These are phyloP conservation scores for Dryococelus australis DNA, from an alignment of 2,888 invertebrate species.

Conservation along the genomic window DNA sequence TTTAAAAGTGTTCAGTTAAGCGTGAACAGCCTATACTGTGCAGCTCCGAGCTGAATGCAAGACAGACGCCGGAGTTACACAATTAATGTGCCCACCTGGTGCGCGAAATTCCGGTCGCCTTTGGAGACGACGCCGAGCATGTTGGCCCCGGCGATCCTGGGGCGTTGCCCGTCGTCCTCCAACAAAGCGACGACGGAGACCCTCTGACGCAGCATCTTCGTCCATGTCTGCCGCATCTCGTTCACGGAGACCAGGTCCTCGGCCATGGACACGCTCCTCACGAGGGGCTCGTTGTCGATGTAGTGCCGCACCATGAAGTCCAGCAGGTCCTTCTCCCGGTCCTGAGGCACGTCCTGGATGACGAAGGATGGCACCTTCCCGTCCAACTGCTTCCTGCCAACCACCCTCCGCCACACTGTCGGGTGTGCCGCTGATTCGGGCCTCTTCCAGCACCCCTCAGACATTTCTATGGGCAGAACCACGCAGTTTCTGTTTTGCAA, in stretches of 20 bases:
- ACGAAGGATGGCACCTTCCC: not conserved
- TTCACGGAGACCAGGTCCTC: not conserved
- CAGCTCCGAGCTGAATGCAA: too few relatives aligned
- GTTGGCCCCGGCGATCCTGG: conserved; percentile 55
- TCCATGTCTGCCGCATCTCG: conserved; percentile 45
- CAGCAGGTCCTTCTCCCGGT: conserved; percentile 27
- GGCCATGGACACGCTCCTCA: conserved; percentile 19
- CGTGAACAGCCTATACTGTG: too few relatives aligned
- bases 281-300: conserved; percentile 35
- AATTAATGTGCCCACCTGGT: not conserved
- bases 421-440: not conserved
- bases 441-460: not conserved
- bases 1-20: too few relatives aligned
- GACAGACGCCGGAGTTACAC: too few relatives aligned
- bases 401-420: not conserved
- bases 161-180: conserved; percentile 50
- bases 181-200: conserved; percentile 55
- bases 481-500: too few relatives aligned
- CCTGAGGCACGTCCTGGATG: not conserved
- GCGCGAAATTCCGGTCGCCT: not conserved
- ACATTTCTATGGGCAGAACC: too few relatives aligned
- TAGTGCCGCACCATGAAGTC: conserved; percentile 33
- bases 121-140: not conserved
- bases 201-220: conserved; percentile 52
- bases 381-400: not conserved